phyloP scores from a whole-genome alignment of 2,888 invertebrate genomes.

The Nezara viridula region DNA sequence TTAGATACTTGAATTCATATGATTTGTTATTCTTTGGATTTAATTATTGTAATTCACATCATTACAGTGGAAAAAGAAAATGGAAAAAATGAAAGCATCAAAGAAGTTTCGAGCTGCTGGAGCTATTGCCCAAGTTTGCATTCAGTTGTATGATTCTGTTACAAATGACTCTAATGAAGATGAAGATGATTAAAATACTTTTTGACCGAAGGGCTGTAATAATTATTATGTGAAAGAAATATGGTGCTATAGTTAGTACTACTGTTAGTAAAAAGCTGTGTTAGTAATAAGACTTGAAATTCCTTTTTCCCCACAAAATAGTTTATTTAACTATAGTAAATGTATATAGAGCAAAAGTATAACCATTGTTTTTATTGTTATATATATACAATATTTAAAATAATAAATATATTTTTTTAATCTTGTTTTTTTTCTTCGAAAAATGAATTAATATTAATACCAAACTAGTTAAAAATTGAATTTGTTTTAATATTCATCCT shows the following conservation, averaged over 20 bases:
- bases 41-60: not conserved
- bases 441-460: not conserved
- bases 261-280: not conserved
- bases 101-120: constrained; percentile 79
- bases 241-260: constrained; percentile 5
- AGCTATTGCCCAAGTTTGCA: constrained; percentile 72
- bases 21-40: not conserved
- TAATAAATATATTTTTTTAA: not conserved
- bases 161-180: constrained; percentile 56
- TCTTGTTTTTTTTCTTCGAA: not conserved
- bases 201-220: not conserved
- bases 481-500: too few relatives aligned
- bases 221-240: constrained; percentile 22
- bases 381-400: not conserved
- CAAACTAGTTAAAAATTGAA: too few relatives aligned
- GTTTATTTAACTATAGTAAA: not conserved
- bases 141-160: constrained; percentile 65
- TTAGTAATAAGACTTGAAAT: not conserved
- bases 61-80: constrained; percentile 78
- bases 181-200: constrained; percentile 50
- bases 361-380: not conserved
- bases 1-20: not conserved
- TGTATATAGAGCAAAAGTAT: not conserved
- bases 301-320: not conserved
- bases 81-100: constrained; percentile 76